Conservation (phyloP, 1,140 invertebrate species). For the Piezodorus guildinii region DNA sequence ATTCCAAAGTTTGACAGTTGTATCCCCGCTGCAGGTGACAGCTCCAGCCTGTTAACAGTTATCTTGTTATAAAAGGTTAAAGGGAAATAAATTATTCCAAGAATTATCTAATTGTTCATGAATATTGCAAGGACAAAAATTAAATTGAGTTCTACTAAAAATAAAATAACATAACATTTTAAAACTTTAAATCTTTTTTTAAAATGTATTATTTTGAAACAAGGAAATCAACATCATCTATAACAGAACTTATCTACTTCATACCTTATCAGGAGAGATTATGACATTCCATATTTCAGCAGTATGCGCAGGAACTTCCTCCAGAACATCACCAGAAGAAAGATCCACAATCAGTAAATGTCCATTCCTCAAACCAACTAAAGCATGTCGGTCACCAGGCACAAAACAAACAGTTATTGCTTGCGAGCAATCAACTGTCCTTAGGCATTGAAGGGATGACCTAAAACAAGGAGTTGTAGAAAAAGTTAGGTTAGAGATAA, state of each 20-base stretch:
- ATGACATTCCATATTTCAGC: constrained; percentile 65
- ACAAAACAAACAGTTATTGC: constrained; percentile 68
- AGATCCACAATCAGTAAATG: constrained; percentile 80
- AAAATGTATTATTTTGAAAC: too few relatives aligned
- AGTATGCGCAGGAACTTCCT: constrained; percentile 66
- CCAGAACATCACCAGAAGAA: constrained; percentile 60
- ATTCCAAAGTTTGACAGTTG: constrained; percentile 87
- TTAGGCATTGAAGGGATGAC: constrained; percentile 63
- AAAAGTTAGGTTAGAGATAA: too few relatives aligned
- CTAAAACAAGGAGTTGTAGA: constrained; percentile 36
- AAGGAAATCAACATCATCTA: too few relatives aligned
- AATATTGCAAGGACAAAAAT: too few relatives aligned
- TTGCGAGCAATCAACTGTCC: constrained; percentile 59
- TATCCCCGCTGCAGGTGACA: constrained; percentile 75
- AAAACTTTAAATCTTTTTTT: too few relatives aligned
- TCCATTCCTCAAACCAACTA: constrained; percentile 81
- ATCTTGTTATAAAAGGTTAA: too few relatives aligned
- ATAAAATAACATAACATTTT: too few relatives aligned
- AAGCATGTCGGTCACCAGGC: constrained; percentile 81
- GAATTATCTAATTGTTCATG: too few relatives aligned
- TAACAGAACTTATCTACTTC: too few relatives aligned
- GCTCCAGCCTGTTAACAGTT: constrained; percentile 67
- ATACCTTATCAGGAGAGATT: constrained; percentile 60
- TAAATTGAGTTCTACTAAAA: too few relatives aligned
- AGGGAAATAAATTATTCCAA: too few relatives aligned